Conservation (phyloP, 2,113 vertebrate genomes). For the Turdus rufiventris region DNA sequence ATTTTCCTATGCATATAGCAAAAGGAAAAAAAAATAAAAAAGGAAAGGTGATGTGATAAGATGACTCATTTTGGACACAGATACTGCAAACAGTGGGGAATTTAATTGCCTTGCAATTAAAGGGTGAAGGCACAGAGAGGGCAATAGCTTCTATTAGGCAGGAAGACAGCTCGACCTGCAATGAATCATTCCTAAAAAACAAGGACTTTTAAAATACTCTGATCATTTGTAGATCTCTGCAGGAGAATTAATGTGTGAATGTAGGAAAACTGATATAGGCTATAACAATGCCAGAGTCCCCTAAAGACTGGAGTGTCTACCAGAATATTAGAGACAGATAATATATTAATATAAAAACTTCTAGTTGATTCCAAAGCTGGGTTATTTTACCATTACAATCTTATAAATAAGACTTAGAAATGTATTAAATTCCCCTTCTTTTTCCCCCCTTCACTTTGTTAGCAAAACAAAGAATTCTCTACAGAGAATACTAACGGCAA, state of each 20-base stretch:
- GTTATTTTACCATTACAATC: not conserved
- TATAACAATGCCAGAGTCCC: not conserved
- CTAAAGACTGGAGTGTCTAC: not conserved
- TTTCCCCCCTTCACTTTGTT: not conserved
- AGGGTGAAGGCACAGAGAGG: not conserved
- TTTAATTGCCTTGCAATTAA: constrained; percentile 39
- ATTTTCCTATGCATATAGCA: not conserved
- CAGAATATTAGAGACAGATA: not conserved
- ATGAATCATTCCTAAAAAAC: not conserved
- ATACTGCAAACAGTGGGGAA: not conserved
- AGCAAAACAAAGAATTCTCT: not conserved
- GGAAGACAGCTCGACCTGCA: not conserved
- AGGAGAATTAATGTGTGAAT: not conserved
- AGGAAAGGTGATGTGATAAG: not conserved
- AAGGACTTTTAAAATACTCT: not conserved
- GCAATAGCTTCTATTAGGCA: not conserved
- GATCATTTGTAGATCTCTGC: not conserved
- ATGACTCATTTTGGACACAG: not conserved
- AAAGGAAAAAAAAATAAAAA: not conserved
- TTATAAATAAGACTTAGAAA: not conserved
- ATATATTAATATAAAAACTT: not conserved
- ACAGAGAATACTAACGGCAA: not conserved
- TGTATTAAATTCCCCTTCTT: not conserved
- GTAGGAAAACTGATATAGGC: not conserved
- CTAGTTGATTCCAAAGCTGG: not conserved